Percentiles rank a stretch among this genome's conserved stretches.
Evolutionary conservation across 2,113 vertebrate species (phyloP).

Genomic region (Phylloscopus trochiloides): DNA sequence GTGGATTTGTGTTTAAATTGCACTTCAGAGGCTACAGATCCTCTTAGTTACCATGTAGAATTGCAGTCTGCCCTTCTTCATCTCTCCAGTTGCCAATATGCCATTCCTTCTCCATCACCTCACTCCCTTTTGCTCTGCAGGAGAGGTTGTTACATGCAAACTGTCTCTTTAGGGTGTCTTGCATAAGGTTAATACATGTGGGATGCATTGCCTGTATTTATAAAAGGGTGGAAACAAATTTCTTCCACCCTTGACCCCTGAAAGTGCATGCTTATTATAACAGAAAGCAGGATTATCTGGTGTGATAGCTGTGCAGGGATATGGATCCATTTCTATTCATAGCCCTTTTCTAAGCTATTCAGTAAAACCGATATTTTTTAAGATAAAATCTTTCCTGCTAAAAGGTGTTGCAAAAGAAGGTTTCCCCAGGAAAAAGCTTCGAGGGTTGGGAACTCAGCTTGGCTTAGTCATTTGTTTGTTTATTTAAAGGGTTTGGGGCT

Average conservation of each 20-base stretch:
- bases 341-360: not conserved
- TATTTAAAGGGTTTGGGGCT: not conserved
- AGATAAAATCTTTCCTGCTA: not conserved
- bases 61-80: not conserved
- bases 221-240: not conserved
- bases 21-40: slow-evolving; percentile 8
- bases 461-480: not conserved
- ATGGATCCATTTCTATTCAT: not conserved
- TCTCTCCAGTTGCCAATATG: not conserved
- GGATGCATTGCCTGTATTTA: not conserved
- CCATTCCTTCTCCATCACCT: slow-evolving; percentile 2
- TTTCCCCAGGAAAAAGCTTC: not conserved
- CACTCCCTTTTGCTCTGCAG: not conserved
- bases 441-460: not conserved
- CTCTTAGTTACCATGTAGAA: slow-evolving; percentile 18
- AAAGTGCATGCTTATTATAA: not conserved
- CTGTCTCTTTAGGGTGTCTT: not conserved
- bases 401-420: not conserved
- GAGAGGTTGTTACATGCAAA: not conserved
- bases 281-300: not conserved
- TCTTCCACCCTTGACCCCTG: not conserved
- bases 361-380: not conserved
- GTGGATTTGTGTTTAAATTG: slow-evolving; percentile 46
- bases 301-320: not conserved
- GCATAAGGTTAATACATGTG: not conserved